Percentiles rank a stretch among this genome's conserved stretches.
These are phyloP conservation scores for Rhinogobio ventralis DNA, from an alignment of 2,797 vertebrate genomes.

Conservation along the genomic window DNA sequence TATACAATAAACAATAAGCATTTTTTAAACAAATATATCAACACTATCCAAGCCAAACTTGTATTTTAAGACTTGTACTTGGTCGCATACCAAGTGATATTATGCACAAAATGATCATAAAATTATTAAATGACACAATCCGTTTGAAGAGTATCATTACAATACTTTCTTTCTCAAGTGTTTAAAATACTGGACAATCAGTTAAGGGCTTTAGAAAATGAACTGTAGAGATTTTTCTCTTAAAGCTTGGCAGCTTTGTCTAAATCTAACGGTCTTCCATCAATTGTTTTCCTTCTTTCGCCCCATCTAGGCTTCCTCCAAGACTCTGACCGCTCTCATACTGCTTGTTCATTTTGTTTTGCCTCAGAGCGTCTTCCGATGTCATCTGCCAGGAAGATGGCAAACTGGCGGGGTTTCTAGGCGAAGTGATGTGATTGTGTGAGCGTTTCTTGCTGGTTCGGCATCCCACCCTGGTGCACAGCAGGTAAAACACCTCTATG, in stretches of 20 bases:
- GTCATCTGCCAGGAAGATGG: conserved; percentile 34
- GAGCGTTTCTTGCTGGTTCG: conserved; percentile 9
- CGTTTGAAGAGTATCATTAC: not conserved
- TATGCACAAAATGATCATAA: conserved; percentile 11
- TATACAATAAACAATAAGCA: not conserved
- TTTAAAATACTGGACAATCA: not conserved
- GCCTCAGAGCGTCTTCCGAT: conserved; percentile 48
- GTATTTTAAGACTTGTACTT: too few species aligned
- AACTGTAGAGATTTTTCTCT: not conserved
- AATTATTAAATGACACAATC: conserved; percentile 6
- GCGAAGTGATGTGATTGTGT: conserved; percentile 19
- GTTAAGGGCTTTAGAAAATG: not conserved
- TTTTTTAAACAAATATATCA: not conserved
- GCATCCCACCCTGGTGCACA: conserved; percentile 60
- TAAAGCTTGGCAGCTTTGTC: conserved; percentile 68
- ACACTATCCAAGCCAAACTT: not conserved
- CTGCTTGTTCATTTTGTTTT: conserved; percentile 66
- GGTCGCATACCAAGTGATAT: too few species aligned
- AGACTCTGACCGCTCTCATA: conserved; percentile 56
- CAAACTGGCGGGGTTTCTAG: conserved; percentile 45
- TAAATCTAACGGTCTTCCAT: conserved; percentile 71
- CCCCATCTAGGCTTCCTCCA: conserved; percentile 51
- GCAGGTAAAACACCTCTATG: conserved; percentile 76
- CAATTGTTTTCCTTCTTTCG: conserved; percentile 58
- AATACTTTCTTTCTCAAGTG: conserved; percentile 7